Evolutionary conservation across 2,888 invertebrate species (phyloP), one percentile per base, ranked within the genome.

Genomic region (Eristalinus aeneus): DNA sequence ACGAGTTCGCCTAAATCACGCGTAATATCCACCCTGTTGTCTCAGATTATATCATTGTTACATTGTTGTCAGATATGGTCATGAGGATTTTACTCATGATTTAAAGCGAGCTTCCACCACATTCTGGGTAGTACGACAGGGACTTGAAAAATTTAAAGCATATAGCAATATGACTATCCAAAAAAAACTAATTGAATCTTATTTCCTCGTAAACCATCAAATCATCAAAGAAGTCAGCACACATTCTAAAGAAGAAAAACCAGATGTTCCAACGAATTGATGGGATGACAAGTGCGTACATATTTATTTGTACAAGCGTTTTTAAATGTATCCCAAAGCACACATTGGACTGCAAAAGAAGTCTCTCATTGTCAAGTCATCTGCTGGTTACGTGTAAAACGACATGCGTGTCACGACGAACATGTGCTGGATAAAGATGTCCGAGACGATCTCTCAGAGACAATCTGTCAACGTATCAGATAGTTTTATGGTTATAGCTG

Each of bases 391-490:
- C 68, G 12, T 69, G 16, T 46, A 8, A 46, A 46, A 16, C 46
- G 68, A 58, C 68, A 58, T 58, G 36, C 22, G 34, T 69, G n/a
- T 23, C 56, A 12, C 16, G 56, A 58, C 34, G 34, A 9, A 22
- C 53, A 67, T 67, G 20, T 23, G 54, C 23, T 53, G 32, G 16
- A 58, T 20, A 68, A 32, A 53, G 32, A 34, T 22, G n/a, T 23
- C n/a, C 23, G 22, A 53, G n/a, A 65, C 10, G n/a, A 23, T 56
- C 53, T 46, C 67, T 36, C 36, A 10, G 9, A 20, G 36, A 69
- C 23, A 2, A 56, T 36, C 34, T 69, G 68, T 69, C 68, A 69
- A 23, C 68, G 34, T 23, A 36, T 53, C 23, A 34, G 23, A 56
- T 69, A 10, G 16, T 36, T 22, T 36, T 69, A 56, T 23, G 68